Percentiles rank a stretch among this genome's conserved stretches.
Conservation (phyloP, 2,888 invertebrate genomes). For the Ephialtes manifestator region DNA sequence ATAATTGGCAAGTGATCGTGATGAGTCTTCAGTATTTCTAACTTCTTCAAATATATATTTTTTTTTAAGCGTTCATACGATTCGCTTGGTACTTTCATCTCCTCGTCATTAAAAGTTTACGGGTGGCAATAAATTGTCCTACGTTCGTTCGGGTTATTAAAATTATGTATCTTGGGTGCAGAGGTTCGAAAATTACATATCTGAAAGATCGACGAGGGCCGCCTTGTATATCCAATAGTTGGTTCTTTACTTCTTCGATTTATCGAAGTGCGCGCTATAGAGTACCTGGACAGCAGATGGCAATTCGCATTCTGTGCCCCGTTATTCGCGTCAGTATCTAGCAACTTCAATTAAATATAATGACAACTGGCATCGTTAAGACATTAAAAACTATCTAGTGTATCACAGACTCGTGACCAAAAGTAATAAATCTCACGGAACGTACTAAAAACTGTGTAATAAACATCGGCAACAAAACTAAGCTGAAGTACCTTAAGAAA, state of each 20-base stretch:
- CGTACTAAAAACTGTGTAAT: conserved; percentile 44
- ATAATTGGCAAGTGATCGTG: conserved; percentile 41
- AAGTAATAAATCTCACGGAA: conserved; percentile 12
- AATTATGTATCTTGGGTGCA: conserved; percentile 50
- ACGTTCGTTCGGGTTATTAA: conserved; percentile 56
- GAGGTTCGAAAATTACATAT: conserved; percentile 33
- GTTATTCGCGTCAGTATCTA: conserved; percentile 5
- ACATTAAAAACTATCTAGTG: conserved; percentile 12
- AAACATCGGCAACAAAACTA: conserved; percentile 7
- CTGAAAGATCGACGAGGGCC: conserved; percentile 29
- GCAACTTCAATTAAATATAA: conserved; percentile 40
- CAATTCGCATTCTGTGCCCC: conserved; percentile 23
- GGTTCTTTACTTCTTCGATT: conserved; percentile 30
- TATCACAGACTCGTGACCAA: neutral
- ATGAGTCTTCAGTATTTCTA: conserved; percentile 21
- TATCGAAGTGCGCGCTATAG: conserved; percentile 43
- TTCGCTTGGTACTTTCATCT: conserved; percentile 54
- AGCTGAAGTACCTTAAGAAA: neutral
- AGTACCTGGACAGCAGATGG: conserved; percentile 40
- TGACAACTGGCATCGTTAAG: conserved; percentile 17
- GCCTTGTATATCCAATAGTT: neutral
- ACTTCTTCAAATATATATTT: conserved; percentile 13
- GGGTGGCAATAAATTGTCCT: conserved; percentile 63
- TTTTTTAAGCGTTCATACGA: conserved; percentile 27
- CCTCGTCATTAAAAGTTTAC: conserved; percentile 60